Base-by-base conservation (phyloP, 2,888 invertebrate genomes). In the Drosophila ezoana region DNA sequence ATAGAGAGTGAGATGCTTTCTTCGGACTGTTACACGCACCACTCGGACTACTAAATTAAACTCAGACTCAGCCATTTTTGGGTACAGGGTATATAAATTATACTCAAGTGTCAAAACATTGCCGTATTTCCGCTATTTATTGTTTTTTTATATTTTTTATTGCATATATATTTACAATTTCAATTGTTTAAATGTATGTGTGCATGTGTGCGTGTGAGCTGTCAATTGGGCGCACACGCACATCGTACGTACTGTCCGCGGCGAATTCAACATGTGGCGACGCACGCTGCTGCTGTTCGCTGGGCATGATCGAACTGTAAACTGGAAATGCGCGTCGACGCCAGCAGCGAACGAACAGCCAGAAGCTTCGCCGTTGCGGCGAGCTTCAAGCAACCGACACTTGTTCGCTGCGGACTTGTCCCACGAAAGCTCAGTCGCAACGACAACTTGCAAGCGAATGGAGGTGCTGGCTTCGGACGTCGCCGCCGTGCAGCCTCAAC, bases 381-480 rank as follows among this genome's bases (percentile, higher is more conserved):
- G 40, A 66, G 61, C 62, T 59, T 59, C 52, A 57, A 45, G 60
- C 53, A 74, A 77, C 89, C 90, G 86, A 89, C 90, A 88, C 89
- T 90, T 90, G 89, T 88, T 90, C 89, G 90, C 82, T 78, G 78
- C 78, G 75, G 77, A 75, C 74, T 75, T 81, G 81, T 73, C 72
- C 77, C 76, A 72, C 67, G 67, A 78, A 73, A 88, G 87, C 92
- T 86, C 93, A 93, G 89, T 93, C 93, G 90, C 92, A 93, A 90
- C 93, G 90, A 91, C 90, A 91, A 91, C 91, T 92, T 90, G 87
- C 90, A 87, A 91, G 92, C 91, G 92, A 88, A 90, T 92, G 91
- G 92, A 92, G 90, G 91, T 91, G 91, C 82, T 89, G 88, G 86
- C 89, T 88, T 80, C 81, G 78, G 71, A 85, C 72, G 76, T 70